Percentiles rank a stretch among this genome's conserved stretches.
Evolutionary conservation across 2,888 invertebrate genomes (phyloP).

Genomic region (Nemotelus pantherinus): DNA sequence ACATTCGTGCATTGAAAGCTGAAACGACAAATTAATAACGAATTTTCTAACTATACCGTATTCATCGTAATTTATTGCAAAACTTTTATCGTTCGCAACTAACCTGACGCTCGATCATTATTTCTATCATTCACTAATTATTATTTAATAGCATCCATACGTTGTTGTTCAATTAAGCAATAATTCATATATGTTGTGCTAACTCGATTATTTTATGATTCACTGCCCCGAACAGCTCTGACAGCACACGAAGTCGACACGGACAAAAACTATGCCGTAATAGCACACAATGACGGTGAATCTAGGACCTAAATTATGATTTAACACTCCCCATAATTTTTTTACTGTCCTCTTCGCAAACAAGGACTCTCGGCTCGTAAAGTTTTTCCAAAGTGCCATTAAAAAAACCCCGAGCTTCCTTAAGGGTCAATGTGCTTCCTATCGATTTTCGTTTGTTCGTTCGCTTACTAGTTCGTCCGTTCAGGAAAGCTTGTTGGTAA

Average conservation of each 20-base stretch:
- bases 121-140: slow-evolving; percentile 31
- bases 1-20: no score
- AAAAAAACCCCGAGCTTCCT: slow-evolving; percentile 42
- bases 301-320: slow-evolving; percentile 41
- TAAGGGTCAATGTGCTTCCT: slow-evolving; percentile 42
- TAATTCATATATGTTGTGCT: slow-evolving; percentile 40
- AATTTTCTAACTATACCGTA: no score
- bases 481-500: slow-evolving; percentile 38
- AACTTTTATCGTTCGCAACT: background rate
- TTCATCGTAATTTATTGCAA: background rate
- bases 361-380: slow-evolving; percentile 36
- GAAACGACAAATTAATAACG: no score
- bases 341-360: slow-evolving; percentile 40
- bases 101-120: slow-evolving; percentile 26
- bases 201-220: slow-evolving; percentile 40
- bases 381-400: slow-evolving; percentile 38
- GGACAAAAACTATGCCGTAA: background rate
- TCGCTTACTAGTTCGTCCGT: no score
- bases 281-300: slow-evolving; percentile 17
- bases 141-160: slow-evolving; percentile 35
- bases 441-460: slow-evolving; percentile 32
- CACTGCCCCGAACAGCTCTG: slow-evolving; percentile 20
- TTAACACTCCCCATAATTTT: slow-evolving; percentile 40
- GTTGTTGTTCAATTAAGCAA: slow-evolving; percentile 41
- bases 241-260: background rate